Conservation (phyloP, 1,140 invertebrate genomes). For the Monochamus saltuarius region DNA sequence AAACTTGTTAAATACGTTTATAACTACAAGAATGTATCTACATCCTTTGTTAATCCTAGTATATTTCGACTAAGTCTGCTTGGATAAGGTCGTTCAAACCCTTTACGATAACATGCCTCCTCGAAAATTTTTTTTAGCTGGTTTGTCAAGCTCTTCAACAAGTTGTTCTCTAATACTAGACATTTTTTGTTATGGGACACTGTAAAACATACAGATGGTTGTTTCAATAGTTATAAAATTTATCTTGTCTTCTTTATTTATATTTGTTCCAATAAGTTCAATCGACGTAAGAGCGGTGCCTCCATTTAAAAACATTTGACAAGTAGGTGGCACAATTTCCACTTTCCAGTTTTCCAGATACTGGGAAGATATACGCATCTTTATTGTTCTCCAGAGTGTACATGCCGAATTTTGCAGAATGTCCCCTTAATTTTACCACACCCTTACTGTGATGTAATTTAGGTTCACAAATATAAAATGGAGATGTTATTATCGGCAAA, state of each 20-base stretch:
- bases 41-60: constrained; percentile 48
- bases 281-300: not conserved
- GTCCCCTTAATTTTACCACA: too few species aligned
- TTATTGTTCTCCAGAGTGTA: constrained; percentile 1
- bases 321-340: not conserved
- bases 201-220: not conserved
- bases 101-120: constrained; percentile 39
- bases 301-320: constrained; percentile 7
- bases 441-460: too few species aligned
- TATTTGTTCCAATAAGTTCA: not conserved
- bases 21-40: constrained; percentile 54
- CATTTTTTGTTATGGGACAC: constrained; percentile 17
- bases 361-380: not conserved
- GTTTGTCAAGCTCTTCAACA: constrained; percentile 46
- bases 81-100: constrained; percentile 50
- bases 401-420: too few species aligned
- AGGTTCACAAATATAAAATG: too few species aligned
- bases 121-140: constrained; percentile 40
- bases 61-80: constrained; percentile 51
- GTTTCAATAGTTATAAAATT: not conserved
- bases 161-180: constrained; percentile 1
- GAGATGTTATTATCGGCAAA: not conserved
- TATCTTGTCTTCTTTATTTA: constrained; percentile 1
- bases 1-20: constrained; percentile 55
- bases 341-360: too few species aligned